Conservation (phyloP, 2,888 invertebrate species). For the Melanotus villosus region DNA sequence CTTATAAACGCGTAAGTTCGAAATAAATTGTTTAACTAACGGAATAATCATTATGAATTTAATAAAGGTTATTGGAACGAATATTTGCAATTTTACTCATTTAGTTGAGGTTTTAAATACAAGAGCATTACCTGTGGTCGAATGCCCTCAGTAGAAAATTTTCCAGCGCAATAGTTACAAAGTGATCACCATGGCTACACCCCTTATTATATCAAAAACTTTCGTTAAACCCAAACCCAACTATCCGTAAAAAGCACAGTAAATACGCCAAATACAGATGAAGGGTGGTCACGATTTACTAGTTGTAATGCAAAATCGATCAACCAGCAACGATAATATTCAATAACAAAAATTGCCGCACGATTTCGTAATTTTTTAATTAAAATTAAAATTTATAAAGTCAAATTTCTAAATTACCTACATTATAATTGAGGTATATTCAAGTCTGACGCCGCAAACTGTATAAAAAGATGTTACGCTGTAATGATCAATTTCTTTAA, state of each 20-base stretch:
- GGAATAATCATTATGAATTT: neutral
- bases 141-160: slow-evolving; percentile 43
- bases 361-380: too few relatives aligned
- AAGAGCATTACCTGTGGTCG: slow-evolving; percentile 41
- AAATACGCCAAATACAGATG: slow-evolving; percentile 9
- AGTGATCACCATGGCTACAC: slow-evolving; percentile 50
- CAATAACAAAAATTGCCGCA: too few relatives aligned
- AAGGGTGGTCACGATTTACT: neutral
- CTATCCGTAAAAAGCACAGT: slow-evolving; percentile 22
- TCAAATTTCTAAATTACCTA: too few relatives aligned
- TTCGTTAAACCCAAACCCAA: slow-evolving; percentile 14
- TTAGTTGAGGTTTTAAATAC: slow-evolving; percentile 16
- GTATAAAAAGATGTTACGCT: too few relatives aligned
- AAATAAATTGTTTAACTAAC: too few relatives aligned
- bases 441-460: too few relatives aligned
- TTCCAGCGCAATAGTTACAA: slow-evolving; percentile 46
- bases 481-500: too few relatives aligned
- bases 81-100: slow-evolving; percentile 17
- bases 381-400: too few relatives aligned
- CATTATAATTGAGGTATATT: too few relatives aligned
- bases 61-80: neutral
- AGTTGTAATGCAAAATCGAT: too few relatives aligned
- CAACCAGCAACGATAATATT: too few relatives aligned
- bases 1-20: too few relatives aligned
- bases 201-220: slow-evolving; percentile 39